Evolutionary conservation across 1,140 invertebrate species (phyloP).

Genomic region (Doryteuthis pealeii): DNA sequence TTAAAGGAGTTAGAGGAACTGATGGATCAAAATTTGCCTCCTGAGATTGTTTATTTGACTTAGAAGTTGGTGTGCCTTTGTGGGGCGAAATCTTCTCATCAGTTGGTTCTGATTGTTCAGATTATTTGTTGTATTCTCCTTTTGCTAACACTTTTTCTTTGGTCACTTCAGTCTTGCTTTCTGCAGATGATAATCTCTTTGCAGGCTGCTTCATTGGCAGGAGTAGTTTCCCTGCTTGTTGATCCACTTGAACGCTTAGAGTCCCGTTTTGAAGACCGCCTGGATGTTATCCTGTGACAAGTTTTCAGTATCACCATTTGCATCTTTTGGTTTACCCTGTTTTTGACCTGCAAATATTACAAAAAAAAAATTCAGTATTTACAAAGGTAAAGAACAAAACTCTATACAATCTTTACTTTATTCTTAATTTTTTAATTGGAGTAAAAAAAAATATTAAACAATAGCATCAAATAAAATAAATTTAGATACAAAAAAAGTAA

Average conservation of each 20-base stretch:
- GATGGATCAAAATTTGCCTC: neutral
- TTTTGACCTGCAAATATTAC: neutral
- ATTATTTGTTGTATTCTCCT: neutral
- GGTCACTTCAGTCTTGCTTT: neutral
- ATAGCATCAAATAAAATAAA: too few species aligned
- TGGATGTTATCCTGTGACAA: neutral
- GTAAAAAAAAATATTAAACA: too few species aligned
- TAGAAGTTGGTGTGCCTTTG: neutral
- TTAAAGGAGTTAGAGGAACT: constrained; percentile 12
- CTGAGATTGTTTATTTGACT: neutral
- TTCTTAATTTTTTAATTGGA: too few species aligned
- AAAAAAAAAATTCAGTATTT: too few species aligned
- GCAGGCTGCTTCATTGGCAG: neutral
- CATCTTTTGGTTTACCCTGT: constrained; percentile 5
- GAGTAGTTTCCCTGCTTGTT: neutral
- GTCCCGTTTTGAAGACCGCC: neutral
- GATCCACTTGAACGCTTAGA: neutral
- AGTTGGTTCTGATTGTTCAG: neutral
- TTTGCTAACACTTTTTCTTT: neutral
- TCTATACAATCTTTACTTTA: too few species aligned
- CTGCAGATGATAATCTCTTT: neutral
- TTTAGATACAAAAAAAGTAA: too few species aligned
- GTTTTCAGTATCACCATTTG: neutral
- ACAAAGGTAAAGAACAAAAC: too few species aligned
- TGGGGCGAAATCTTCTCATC: neutral